Evolutionary conservation across 2,113 vertebrate genomes (phyloP).

Genomic region (Probosciger aterrimus): DNA sequence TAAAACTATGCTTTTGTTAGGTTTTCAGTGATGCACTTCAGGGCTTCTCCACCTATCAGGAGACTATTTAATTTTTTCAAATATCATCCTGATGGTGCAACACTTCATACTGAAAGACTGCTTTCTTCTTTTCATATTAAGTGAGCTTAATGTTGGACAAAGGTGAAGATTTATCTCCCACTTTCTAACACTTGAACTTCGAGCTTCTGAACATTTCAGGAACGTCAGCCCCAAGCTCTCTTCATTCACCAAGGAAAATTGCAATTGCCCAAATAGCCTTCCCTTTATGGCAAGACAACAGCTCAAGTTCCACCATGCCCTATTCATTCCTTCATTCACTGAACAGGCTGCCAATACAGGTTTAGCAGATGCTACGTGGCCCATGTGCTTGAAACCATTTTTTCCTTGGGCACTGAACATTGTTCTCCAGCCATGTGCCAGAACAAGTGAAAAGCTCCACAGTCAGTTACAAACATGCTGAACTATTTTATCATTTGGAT

Average conservation of each 20-base stretch:
- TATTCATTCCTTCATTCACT: neutral
- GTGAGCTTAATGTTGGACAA: neutral
- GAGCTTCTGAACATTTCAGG: neutral
- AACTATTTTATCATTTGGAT: neutral
- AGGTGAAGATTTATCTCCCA: neutral
- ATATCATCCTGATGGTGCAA: neutral
- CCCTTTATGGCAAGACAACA: neutral
- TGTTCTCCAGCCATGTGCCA: neutral
- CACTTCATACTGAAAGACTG: neutral
- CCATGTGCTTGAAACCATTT: neutral
- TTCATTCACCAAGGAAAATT: neutral
- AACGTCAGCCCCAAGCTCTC: neutral
- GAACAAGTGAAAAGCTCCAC: neutral
- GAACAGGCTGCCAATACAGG: neutral
- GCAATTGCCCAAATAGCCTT: neutral
- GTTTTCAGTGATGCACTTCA: neutral
- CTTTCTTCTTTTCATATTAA: neutral
- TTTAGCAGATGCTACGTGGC: neutral
- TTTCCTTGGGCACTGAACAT: neutral
- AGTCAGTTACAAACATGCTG: neutral
- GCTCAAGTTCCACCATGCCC: neutral
- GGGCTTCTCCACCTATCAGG: neutral
- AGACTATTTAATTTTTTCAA: neutral
- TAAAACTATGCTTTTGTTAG: neutral
- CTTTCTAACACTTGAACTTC: neutral